Percentiles rank a stretch among this genome's conserved stretches.
Conservation (phyloP, 2,113 vertebrate species). For the Phycodurus eques region DNA sequence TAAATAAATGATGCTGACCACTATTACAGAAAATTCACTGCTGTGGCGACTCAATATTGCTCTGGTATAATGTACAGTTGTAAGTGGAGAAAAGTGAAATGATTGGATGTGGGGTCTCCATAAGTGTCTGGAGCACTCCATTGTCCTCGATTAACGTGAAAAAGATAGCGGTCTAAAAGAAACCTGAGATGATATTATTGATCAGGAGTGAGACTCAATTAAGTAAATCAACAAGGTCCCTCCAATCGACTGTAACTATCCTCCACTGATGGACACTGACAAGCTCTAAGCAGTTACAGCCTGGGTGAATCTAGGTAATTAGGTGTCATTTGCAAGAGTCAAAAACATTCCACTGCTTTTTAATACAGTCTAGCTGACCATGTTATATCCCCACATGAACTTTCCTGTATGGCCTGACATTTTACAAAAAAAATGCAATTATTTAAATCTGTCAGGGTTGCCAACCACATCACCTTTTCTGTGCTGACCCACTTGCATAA, state of each 20-base stretch:
- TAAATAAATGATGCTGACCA: not conserved
- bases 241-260: conserved; percentile 8
- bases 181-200: conserved; percentile 49
- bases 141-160: conserved; percentile 38
- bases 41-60: not conserved
- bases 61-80: conserved; percentile 18
- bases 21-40: not conserved
- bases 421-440: not conserved
- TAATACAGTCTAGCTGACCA: not conserved
- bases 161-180: conserved; percentile 31
- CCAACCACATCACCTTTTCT: not conserved
- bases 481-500: conserved; percentile 4
- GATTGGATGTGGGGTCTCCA: not conserved
- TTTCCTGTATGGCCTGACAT: conserved; percentile 2
- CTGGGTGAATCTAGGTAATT: conserved; percentile 13
- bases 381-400: not conserved
- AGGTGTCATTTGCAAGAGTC: not conserved
- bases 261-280: conserved; percentile 1
- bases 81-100: conserved; percentile 43
- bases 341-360: not conserved
- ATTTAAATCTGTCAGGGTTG: conserved; percentile 4
- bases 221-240: conserved; percentile 36
- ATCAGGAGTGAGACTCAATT: conserved; percentile 38
- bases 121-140: conserved; percentile 36
- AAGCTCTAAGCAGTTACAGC: conserved; percentile 2